Conservation (phyloP, 2,888 invertebrate genomes). For the Griposia aprilina region DNA sequence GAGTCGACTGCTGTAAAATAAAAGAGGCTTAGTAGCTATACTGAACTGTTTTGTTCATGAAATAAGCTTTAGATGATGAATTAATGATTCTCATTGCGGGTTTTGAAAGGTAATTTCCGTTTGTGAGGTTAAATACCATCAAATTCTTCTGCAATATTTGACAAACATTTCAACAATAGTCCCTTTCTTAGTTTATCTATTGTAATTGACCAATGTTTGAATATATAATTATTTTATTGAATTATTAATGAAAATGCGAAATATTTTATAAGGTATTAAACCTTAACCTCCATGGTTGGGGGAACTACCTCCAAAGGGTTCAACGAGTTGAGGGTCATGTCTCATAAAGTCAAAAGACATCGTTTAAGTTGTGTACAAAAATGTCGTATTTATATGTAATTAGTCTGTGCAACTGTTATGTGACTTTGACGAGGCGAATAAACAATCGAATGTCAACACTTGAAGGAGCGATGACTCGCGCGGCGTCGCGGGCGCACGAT, state of each 20-base stretch:
- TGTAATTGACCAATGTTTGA: neutral
- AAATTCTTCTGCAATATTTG: slow-evolving; percentile 10
- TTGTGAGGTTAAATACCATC: neutral
- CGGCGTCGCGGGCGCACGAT: slow-evolving; percentile 69
- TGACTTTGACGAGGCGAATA: slow-evolving; percentile 82
- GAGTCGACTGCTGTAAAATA: neutral
- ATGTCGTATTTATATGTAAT: slow-evolving; percentile 78
- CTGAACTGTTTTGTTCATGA: neutral
- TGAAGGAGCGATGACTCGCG: slow-evolving; percentile 86
- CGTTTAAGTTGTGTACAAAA: slow-evolving; percentile 49
- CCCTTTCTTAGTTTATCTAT: slow-evolving; percentile 1
- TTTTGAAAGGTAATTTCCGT: neutral
- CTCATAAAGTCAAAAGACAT: neutral
- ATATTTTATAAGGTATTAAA: neutral
- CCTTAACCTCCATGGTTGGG: slow-evolving; percentile 12
- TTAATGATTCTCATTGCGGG: neutral
- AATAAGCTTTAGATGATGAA: neutral
- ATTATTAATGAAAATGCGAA: slow-evolving; percentile 28
- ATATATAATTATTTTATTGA: slow-evolving; percentile 29
- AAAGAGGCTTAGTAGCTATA: too few relatives aligned
- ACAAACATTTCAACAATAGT: slow-evolving; percentile 27
- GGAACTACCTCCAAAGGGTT: slow-evolving; percentile 38
- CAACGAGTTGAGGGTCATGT: slow-evolving; percentile 40
- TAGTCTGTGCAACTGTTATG: slow-evolving; percentile 85
- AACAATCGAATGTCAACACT: slow-evolving; percentile 89